A percentile compares a stretch with the other conserved stretches of the same genome.
phyloP scores from a whole-genome alignment of 2,888 invertebrate genomes.

The Tineola bisselliella region DNA sequence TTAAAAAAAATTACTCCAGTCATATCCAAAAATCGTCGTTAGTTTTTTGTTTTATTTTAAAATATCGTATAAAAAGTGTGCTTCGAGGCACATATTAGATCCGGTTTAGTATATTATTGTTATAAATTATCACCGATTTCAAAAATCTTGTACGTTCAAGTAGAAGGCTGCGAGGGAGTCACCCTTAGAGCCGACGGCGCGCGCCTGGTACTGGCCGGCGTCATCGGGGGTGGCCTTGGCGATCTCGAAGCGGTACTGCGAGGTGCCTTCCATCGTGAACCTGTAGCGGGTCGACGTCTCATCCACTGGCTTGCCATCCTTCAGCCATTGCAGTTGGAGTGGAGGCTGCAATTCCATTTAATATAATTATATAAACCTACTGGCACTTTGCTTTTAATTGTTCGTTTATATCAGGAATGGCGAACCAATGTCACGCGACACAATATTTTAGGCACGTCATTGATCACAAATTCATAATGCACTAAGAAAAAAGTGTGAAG shows the following conservation, averaged over 20 bases:
- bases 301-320: slow-evolving; percentile 90
- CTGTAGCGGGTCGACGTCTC: slow-evolving; percentile 80
- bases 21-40: slow-evolving; percentile 32
- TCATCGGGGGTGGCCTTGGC: slow-evolving; percentile 78
- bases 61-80: slow-evolving; percentile 23
- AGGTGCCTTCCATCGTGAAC: slow-evolving; percentile 84
- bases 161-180: slow-evolving; percentile 88
- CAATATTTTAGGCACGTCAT: too few relatives aligned
- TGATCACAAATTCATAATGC: too few relatives aligned
- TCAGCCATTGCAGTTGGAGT: slow-evolving; percentile 83
- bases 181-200: slow-evolving; percentile 86
- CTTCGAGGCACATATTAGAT: slow-evolving; percentile 35
- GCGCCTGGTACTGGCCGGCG: slow-evolving; percentile 88
- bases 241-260: slow-evolving; percentile 81
- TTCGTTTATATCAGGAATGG: too few relatives aligned
- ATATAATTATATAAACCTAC: too few relatives aligned
- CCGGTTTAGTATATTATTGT: slow-evolving; percentile 23
- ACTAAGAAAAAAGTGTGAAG: too few relatives aligned
- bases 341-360: slow-evolving; percentile 62
- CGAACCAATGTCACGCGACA: too few relatives aligned
- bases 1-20: slow-evolving; percentile 37
- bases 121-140: slow-evolving; percentile 21
- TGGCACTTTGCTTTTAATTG: too few relatives aligned
- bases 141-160: slow-evolving; percentile 75
- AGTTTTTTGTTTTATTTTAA: background rate